phyloP scores from a whole-genome alignment of 2,888 invertebrate genomes.

The Nezara viridula region DNA sequence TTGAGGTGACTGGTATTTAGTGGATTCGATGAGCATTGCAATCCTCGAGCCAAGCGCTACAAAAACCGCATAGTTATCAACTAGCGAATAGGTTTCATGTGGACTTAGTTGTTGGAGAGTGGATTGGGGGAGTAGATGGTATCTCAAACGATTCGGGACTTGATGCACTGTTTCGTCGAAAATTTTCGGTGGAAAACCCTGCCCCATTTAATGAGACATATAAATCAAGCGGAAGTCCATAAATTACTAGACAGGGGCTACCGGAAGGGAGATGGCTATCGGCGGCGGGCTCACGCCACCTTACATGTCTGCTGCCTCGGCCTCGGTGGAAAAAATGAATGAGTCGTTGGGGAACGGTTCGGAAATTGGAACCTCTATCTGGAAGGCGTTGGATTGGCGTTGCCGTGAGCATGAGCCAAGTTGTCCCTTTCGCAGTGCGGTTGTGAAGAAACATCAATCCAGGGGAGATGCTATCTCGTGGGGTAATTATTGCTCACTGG shows the following conservation, averaged over 20 bases:
- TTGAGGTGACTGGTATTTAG: too few species aligned
- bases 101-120: neutral
- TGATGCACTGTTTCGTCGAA: slow-evolving; percentile 34
- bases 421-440: neutral
- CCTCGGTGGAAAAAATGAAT: slow-evolving; percentile 6
- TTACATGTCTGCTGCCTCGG: slow-evolving; percentile 1
- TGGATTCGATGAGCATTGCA: too few species aligned
- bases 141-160: neutral
- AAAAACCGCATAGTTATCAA: neutral
- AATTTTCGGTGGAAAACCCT: slow-evolving; percentile 46
- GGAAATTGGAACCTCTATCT: slow-evolving; percentile 38
- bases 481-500: slow-evolving; percentile 15
- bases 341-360: slow-evolving; percentile 22
- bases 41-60: neutral
- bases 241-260: slow-evolving; percentile 43
- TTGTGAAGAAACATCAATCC: slow-evolving; percentile 19
- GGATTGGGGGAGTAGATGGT: neutral
- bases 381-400: neutral
- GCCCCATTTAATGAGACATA: slow-evolving; percentile 48
- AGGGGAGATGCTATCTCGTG: neutral
- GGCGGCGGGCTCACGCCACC: neutral
- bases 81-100: neutral
- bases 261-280: slow-evolving; percentile 43
- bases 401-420: neutral
- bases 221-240: slow-evolving; percentile 49